A percentile compares a stretch with the other conserved stretches of the same genome.
These are phyloP conservation scores for Euwallacea similis DNA, from an alignment of 1,140 invertebrate species.

Conservation along the genomic window DNA sequence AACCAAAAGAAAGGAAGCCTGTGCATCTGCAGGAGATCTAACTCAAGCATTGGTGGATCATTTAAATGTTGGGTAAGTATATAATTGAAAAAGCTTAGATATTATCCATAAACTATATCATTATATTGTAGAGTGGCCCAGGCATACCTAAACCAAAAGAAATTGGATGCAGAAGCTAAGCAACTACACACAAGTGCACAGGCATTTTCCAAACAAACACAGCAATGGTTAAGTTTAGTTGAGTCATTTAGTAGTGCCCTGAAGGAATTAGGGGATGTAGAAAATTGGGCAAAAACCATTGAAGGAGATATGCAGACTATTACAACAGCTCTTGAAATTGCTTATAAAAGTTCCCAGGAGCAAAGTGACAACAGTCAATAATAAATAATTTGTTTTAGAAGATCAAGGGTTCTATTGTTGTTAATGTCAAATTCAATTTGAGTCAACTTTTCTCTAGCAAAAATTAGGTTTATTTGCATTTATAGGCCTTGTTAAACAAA, in stretches of 20 bases:
- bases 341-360: conserved; percentile 74
- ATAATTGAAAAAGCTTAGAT: background rate
- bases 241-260: conserved; percentile 94
- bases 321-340: conserved; percentile 89
- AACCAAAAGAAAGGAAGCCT: conserved; percentile 89
- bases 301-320: conserved; percentile 95
- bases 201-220: conserved; percentile 94
- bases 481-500: too few species aligned
- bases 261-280: conserved; percentile 98
- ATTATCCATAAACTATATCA: background rate
- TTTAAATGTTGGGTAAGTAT: conserved; percentile 89
- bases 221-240: conserved; percentile 92
- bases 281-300: conserved; percentile 97
- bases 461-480: too few species aligned
- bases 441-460: too few species aligned
- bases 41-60: conserved; percentile 95
- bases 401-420: too few species aligned
- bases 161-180: conserved; percentile 95
- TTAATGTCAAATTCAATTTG: too few species aligned
- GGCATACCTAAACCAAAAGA: conserved; percentile 97
- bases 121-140: conserved; percentile 77
- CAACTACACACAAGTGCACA: conserved; percentile 90
- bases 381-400: too few species aligned
- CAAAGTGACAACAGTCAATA: conserved; percentile 7
- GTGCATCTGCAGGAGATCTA: conserved; percentile 86